Evolutionary conservation across 2,888 invertebrate genomes (phyloP), one percentile per base, ranked within the genome.

Genomic region (Parnassius smintheus): DNA sequence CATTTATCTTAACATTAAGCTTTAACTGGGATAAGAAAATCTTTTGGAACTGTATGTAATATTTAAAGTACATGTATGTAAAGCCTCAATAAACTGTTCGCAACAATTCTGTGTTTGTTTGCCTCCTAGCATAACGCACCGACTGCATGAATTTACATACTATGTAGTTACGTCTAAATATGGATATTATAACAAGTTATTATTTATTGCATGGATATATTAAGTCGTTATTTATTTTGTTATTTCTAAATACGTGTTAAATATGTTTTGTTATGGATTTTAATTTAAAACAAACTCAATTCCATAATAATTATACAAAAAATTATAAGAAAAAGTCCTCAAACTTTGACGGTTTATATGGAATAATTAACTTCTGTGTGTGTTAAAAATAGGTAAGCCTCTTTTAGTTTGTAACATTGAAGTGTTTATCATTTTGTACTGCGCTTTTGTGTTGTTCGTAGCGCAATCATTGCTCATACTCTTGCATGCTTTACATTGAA

Each of bases 61-160:
- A 3, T 25, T 25, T 11, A 7, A 25, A 25, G 51, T 50, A 50
- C 50, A 18, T 50, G 9, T 73, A 65, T 74, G 70, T 75, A 1
- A 46, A 74, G 71, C 70, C 69, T 70, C 66, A 86, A 85, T 86
- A 86, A 85, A 86, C 69, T 70, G 72, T 78, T 80, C 70, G 70
- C 80, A 82, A 72, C 71, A 71, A 76, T 76, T 75, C 73, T 83
- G 81, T 83, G 76, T 86, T 65, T 55, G 55, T 59, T 61, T 65
- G 61, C 53, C 35, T 35, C 1, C 35, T 7, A 53, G 68, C 67
- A 66, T 67, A 65, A 9, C 57, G 63, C 65, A 66, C 62, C 59
- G 10, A 49, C 11, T 35, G 35, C 35, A 35, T 35, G 35, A 35
- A 35, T 18, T 18, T 18, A 18, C 35, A 35, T 35, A 35, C 35